Percentiles rank a stretch among this genome's conserved stretches.
Evolutionary conservation across 2,113 vertebrate species (phyloP).

Genomic region (Lates calcarifer): DNA sequence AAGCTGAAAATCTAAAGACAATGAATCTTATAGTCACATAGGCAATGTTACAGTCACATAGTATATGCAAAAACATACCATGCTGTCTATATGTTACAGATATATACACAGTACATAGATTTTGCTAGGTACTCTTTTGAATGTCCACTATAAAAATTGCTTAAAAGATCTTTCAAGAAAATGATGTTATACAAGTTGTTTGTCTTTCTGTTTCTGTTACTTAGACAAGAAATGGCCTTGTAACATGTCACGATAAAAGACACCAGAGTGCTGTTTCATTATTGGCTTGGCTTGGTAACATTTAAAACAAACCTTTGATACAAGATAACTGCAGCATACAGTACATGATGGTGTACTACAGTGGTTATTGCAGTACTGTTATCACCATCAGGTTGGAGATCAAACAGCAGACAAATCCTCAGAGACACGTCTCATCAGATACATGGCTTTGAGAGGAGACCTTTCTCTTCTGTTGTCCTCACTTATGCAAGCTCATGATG

Average conservation of each 20-base stretch:
- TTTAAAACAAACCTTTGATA: not conserved
- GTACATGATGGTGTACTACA: not conserved
- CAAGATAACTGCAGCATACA: not conserved
- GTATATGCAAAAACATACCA: too few relatives aligned
- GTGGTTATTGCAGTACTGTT: not conserved
- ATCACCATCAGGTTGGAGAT: not conserved
- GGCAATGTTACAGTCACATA: too few relatives aligned
- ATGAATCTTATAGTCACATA: too few relatives aligned
- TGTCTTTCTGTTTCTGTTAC: not conserved
- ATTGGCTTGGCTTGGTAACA: not conserved
- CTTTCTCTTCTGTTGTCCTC: not conserved
- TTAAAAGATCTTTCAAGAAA: not conserved
- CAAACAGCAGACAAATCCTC: slow-evolving; percentile 6
- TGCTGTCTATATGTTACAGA: too few relatives aligned
- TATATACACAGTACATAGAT: too few relatives aligned
- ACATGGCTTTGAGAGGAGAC: not conserved
- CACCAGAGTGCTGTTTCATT: not conserved
- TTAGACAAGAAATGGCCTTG: not conserved
- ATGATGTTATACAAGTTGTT: not conserved
- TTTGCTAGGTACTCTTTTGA: not conserved
- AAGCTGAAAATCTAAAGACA: too few relatives aligned
- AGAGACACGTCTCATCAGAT: slow-evolving; percentile 1
- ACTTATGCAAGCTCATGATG: not conserved
- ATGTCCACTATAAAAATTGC: not conserved
- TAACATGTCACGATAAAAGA: not conserved